These are phyloP conservation scores for Telmatochromis sp. DNA, from an alignment of 2,113 vertebrate genomes.

Conservation along the genomic window DNA sequence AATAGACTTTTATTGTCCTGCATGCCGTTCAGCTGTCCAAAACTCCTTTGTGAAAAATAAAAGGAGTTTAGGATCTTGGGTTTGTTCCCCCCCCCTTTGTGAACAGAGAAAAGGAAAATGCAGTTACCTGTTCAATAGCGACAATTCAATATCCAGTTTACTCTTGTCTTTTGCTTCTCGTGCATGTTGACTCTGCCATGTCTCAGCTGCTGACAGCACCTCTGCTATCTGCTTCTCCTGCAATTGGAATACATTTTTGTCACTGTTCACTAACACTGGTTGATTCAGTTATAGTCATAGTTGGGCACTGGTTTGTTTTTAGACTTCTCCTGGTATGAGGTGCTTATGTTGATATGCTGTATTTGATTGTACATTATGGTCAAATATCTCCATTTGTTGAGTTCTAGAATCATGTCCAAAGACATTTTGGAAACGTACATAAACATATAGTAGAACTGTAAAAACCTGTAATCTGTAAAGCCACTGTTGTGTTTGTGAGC, in stretches of 20 bases:
- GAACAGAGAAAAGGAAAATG: not conserved
- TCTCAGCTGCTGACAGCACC: slow-evolving; percentile 72
- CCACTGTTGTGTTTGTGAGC: not conserved
- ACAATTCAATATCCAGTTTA: slow-evolving; percentile 77
- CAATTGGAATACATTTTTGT: not conserved
- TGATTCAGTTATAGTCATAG: not conserved
- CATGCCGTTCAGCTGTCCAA: not conserved
- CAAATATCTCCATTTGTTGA: not conserved
- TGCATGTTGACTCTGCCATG: slow-evolving; percentile 76
- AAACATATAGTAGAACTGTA: not conserved
- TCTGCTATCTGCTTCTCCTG: slow-evolving; percentile 79
- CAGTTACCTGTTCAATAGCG: slow-evolving; percentile 79
- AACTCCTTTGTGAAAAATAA: not conserved
- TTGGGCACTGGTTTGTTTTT: not conserved
- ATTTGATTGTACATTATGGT: not conserved
- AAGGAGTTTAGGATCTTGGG: not conserved
- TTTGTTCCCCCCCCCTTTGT: not conserved
- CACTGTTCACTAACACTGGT: not conserved
- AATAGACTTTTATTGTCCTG: not conserved
- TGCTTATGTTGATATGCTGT: not conserved
- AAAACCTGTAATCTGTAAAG: not conserved
- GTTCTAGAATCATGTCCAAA: not conserved
- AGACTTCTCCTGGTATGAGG: not conserved
- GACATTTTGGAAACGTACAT: not conserved
- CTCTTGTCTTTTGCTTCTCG: slow-evolving; percentile 79